phyloP scores from a whole-genome alignment of 2,888 invertebrate genomes.

The Scrobipalpa atriplicella region DNA sequence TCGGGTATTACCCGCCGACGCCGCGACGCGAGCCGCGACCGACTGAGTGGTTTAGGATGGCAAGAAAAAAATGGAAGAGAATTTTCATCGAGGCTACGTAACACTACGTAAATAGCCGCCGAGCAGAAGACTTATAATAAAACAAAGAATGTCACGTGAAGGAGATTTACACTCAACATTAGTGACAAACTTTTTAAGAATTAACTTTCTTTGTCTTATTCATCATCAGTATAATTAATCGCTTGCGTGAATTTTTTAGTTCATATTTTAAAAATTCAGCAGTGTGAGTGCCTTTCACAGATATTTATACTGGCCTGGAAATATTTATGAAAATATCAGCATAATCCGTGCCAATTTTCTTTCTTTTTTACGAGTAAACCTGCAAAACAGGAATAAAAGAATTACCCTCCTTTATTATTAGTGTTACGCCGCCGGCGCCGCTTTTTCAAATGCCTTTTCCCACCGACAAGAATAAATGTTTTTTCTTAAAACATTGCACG shows the following conservation, averaged over 20 bases:
- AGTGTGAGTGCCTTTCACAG: too few species aligned
- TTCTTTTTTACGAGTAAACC: background rate
- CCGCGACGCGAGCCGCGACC: background rate
- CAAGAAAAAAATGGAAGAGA: background rate
- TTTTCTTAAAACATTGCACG: background rate
- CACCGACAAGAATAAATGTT: conserved; percentile 9
- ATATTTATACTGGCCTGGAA: background rate
- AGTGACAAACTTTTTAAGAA: too few species aligned
- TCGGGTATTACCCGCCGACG: conserved; percentile 2
- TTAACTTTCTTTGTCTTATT: too few species aligned
- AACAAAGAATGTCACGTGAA: too few species aligned
- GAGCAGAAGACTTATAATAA: too few species aligned
- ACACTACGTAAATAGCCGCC: background rate
- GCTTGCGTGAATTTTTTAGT: too few species aligned
- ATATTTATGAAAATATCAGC: background rate
- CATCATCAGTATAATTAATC: too few species aligned
- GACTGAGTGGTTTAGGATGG: background rate
- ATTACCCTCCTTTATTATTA: background rate
- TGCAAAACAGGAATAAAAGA: background rate
- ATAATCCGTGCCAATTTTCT: background rate
- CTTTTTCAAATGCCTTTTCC: conserved; percentile 6
- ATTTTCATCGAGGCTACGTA: background rate
- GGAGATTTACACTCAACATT: too few species aligned
- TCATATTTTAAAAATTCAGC: too few species aligned
- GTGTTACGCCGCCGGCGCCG: background rate